Percentiles rank a stretch among this genome's conserved stretches.
Conservation (phyloP, 2,113 vertebrate species). For the Cyprinus carpio region DNA sequence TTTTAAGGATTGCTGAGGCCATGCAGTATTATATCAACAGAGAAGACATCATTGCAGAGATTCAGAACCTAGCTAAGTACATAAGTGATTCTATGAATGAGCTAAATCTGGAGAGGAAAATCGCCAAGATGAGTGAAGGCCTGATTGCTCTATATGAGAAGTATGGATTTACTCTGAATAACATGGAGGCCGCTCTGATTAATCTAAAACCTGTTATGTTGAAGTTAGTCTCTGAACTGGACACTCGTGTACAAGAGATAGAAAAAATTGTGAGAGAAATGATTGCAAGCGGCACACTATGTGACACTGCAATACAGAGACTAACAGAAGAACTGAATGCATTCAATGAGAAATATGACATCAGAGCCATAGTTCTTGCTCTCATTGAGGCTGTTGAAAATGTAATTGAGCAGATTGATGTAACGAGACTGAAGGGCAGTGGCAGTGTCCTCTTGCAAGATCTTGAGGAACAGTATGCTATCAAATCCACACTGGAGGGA, state of each 20-base stretch:
- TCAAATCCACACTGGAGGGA: slow-evolving; percentile 70
- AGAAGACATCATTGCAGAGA: slow-evolving; percentile 68
- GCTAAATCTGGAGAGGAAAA: slow-evolving; percentile 75
- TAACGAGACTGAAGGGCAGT: slow-evolving; percentile 72
- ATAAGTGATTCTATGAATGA: slow-evolving; percentile 75
- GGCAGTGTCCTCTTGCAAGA: slow-evolving; percentile 76
- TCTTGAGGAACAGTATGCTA: slow-evolving; percentile 73
- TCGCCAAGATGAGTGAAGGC: slow-evolving; percentile 72
- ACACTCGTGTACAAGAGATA: slow-evolving; percentile 67
- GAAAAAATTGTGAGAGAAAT: slow-evolving; percentile 72
- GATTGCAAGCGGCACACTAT: slow-evolving; percentile 69
- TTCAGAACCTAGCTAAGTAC: slow-evolving; percentile 76
- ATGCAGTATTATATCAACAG: slow-evolving; percentile 75
- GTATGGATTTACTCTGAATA: slow-evolving; percentile 76
- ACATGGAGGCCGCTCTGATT: slow-evolving; percentile 74
- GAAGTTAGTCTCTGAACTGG: slow-evolving; percentile 70
- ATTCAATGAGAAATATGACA: slow-evolving; percentile 79
- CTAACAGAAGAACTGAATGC: slow-evolving; percentile 73
- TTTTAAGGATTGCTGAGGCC: slow-evolving; percentile 72
- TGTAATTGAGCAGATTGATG: slow-evolving; percentile 71
- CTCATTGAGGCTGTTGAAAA: slow-evolving; percentile 70
- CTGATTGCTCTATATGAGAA: slow-evolving; percentile 74
- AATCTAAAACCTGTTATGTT: slow-evolving; percentile 66
- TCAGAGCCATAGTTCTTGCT: slow-evolving; percentile 69
- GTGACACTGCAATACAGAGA: slow-evolving; percentile 71